These are phyloP conservation scores for Syrrhaptes paradoxus DNA, from an alignment of 2,113 vertebrate genomes.

Conservation along the genomic window DNA sequence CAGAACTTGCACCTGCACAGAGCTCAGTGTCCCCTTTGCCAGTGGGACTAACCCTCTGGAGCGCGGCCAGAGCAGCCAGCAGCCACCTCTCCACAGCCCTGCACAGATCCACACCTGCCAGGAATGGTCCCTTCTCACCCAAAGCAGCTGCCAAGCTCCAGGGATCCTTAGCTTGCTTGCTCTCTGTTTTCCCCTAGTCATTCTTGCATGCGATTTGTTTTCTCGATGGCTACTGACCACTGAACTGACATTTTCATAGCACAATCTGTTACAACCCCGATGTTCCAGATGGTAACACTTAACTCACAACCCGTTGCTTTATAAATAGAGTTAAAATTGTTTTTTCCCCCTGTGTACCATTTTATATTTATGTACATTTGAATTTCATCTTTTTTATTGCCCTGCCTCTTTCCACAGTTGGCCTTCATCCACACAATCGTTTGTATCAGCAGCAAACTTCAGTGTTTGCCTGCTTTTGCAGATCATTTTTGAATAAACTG, in stretches of 20 bases:
- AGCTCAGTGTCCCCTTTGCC: neutral
- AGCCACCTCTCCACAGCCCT: neutral
- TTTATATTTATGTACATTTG: conserved; percentile 11
- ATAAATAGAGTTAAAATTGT: conserved; percentile 29
- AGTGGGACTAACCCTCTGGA: neutral
- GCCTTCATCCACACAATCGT: neutral
- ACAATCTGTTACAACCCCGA: neutral
- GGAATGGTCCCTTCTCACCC: neutral
- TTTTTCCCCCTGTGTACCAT: neutral
- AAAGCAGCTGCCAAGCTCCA: neutral
- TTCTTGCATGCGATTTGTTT: neutral
- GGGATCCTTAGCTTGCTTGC: neutral
- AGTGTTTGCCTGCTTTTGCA: neutral
- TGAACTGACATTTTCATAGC: conserved; percentile 1
- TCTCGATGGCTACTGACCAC: neutral
- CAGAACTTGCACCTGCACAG: neutral
- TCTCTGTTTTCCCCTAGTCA: neutral
- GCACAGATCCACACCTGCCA: neutral
- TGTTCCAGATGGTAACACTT: neutral
- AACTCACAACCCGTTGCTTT: neutral
- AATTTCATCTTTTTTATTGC: conserved; percentile 25
- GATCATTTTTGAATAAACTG: neutral
- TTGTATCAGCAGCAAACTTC: neutral
- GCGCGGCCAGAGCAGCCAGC: neutral
- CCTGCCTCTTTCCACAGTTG: neutral